Evolutionary conservation across 2,113 vertebrate species (phyloP).

Genomic region (Dasyprocta punctata): DNA sequence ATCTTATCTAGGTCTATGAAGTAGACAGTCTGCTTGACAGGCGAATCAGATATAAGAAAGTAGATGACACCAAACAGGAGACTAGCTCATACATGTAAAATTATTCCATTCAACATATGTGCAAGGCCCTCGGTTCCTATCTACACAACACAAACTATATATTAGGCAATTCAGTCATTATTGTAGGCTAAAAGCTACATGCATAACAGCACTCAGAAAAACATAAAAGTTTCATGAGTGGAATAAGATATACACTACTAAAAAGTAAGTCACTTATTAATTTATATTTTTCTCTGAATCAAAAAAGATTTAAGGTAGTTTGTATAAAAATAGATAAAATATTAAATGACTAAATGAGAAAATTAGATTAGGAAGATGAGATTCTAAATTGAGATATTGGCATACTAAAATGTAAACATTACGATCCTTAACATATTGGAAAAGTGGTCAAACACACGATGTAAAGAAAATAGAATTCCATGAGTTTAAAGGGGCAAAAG

Average conservation of each 20-base stretch:
- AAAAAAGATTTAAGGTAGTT: background rate
- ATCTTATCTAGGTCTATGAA: background rate
- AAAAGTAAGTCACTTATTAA: background rate
- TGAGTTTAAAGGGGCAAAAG: background rate
- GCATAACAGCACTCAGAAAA: background rate
- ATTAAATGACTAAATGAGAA: background rate
- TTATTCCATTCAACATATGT: background rate
- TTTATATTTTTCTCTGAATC: slow-evolving; percentile 23
- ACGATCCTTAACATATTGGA: background rate
- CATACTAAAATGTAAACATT: background rate
- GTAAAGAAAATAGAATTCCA: background rate
- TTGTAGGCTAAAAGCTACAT: background rate
- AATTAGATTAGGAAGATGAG: background rate
- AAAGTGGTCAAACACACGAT: background rate
- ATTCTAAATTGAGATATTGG: background rate
- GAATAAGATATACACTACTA: background rate
- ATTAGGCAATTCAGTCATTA: background rate
- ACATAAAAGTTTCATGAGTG: background rate
- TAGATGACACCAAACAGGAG: background rate
- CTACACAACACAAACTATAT: background rate
- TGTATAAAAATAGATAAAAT: slow-evolving; percentile 18
- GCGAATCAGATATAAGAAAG: background rate
- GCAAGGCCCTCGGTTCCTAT: background rate
- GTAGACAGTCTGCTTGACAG: background rate
- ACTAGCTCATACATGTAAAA: background rate